Base-by-base conservation (phyloP, 2,113 vertebrate genomes). In the Perca fluviatilis region DNA sequence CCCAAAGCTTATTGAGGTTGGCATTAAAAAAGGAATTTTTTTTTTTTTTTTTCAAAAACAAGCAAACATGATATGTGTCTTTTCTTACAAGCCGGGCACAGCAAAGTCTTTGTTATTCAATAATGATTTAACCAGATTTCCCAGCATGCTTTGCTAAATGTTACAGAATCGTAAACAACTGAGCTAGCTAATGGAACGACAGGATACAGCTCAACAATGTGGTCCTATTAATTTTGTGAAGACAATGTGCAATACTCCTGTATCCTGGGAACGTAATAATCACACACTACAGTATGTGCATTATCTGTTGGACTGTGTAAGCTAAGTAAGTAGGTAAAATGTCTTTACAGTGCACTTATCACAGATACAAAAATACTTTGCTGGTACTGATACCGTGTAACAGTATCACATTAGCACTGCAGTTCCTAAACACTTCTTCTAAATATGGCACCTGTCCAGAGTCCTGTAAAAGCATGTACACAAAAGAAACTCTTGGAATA, bases 31-130 rank as follows among this genome's bases (percentile, higher is more conserved):
- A 21, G 27, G 25, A 4, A 14, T 25, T 53, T 46, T 47, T 57
- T 19, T 25, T 53, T 46, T 47, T 57, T 56, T 11, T 33, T 50
- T 25, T 16, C 2, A 68, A 66, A 74, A 80, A 85, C 18, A 63
- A 62, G 46, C 62, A 23, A 47, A 25, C n/a, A 18, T 10, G 33
- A 79, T 82, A 49, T 56, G 43, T 4, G 12, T 79, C 64, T 27
- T 67, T 57, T 74, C 68, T 50, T 50, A 70, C 27, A 72, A 72
- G 21, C 51, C 19, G 1, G 54, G 18, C 70, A 76, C 7, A 47
- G 54, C 51, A 25, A 54, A 33, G 27, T 58, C 51, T 87, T 82
- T 77, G 67, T 72, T 73, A 82, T 77, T 77, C 76, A 81, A 15
- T 66, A 27, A 79, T 56, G 82, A 68, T 83, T 85, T 76, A 72